These are phyloP conservation scores for Brenthis daphne DNA, from an alignment of 2,888 invertebrate species.

Conservation along the genomic window DNA sequence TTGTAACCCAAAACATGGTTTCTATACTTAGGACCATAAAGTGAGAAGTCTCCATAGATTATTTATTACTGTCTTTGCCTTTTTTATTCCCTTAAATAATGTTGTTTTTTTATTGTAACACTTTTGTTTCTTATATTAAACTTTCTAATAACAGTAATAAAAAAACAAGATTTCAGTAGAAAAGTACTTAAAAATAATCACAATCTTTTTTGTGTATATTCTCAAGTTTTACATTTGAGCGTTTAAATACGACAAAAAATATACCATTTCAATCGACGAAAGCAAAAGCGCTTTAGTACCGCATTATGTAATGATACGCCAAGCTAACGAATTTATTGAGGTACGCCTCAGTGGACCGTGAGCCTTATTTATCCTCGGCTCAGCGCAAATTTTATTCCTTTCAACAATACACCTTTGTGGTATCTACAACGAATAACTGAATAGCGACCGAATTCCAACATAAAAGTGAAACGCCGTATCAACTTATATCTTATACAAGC, in stretches of 20 bases:
- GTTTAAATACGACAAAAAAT: conserved; percentile 1
- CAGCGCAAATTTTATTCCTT: conserved; percentile 50
- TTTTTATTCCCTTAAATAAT: no score
- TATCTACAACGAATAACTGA: conserved; percentile 57
- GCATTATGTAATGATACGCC: conserved; percentile 13
- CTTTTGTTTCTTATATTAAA: no score
- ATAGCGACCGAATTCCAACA: conserved; percentile 48
- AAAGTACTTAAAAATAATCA: no score
- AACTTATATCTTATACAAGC: conserved; percentile 8
- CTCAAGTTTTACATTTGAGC: no score
- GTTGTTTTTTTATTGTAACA: no score
- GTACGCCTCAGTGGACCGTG: conserved; percentile 24
- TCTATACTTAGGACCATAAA: no score
- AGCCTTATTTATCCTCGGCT: conserved; percentile 45
- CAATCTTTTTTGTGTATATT: no score
- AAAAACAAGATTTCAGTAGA: no score
- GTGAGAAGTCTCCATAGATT: no score
- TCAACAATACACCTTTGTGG: conserved; percentile 40
- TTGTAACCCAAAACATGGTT: no score
- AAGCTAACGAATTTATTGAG: conserved; percentile 26
- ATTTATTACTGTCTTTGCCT: no score
- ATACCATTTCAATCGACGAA: conserved; percentile 8
- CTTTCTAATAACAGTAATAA: no score
- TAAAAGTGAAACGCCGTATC: conserved; percentile 21
- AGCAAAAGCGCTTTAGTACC: conserved; percentile 8